Evolutionary conservation across 2,888 invertebrate species (phyloP).

Genomic region (Chloroclysta siterata): DNA sequence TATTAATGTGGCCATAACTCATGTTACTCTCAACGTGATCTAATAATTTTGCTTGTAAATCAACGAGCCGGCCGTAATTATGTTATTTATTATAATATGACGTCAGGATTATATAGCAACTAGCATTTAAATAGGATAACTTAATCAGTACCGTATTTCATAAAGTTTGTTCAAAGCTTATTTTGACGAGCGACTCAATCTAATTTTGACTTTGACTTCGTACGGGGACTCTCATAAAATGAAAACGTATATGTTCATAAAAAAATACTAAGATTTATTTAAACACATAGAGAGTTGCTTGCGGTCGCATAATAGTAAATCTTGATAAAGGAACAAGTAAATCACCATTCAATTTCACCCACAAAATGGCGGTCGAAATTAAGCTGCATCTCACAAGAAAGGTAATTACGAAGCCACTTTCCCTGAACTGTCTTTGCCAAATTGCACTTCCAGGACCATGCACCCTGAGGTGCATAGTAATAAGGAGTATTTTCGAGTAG

Average conservation of each 20-base stretch:
- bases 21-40: slow-evolving; percentile 25
- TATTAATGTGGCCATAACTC: slow-evolving; percentile 27
- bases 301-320: slow-evolving; percentile 9
- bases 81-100: slow-evolving; percentile 25
- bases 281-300: neutral
- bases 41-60: slow-evolving; percentile 32
- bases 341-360: slow-evolving; percentile 31
- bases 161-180: neutral
- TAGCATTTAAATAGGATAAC: slow-evolving; percentile 8
- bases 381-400: slow-evolving; percentile 35
- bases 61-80: slow-evolving; percentile 24
- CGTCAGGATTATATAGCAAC: slow-evolving; percentile 3
- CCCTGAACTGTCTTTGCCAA: slow-evolving; percentile 25
- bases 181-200: neutral
- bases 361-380: slow-evolving; percentile 25
- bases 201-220: neutral
- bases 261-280: neutral
- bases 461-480: neutral
- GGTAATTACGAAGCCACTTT: slow-evolving; percentile 41
- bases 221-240: neutral
- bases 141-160: slow-evolving; percentile 1
- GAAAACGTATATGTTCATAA: too few species aligned
- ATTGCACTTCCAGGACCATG: slow-evolving; percentile 6
- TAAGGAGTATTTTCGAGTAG: slow-evolving; percentile 23
- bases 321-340: slow-evolving; percentile 22